Conservation (phyloP, 2,888 invertebrate species). For the Nezara viridula region DNA sequence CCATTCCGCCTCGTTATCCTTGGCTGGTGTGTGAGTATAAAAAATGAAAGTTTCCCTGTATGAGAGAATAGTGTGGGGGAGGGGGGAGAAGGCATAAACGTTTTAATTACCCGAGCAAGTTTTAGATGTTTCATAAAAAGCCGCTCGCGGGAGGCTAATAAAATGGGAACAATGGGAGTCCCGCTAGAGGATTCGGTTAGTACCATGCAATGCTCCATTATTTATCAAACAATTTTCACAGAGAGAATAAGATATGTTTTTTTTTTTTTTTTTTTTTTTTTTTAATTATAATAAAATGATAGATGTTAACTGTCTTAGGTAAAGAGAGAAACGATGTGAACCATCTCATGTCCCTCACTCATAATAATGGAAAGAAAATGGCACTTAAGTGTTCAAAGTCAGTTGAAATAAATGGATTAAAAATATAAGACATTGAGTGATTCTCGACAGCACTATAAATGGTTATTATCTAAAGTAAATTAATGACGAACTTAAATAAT, state of each 20-base stretch:
- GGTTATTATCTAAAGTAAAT: no score
- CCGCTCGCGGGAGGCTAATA: neutral
- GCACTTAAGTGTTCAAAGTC: no score
- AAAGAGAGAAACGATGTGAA: neutral
- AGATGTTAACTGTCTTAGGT: no score
- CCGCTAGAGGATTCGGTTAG: neutral
- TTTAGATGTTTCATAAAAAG: conserved; percentile 31
- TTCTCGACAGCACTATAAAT: no score
- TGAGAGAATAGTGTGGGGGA: conserved; percentile 19
- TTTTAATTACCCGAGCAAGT: conserved; percentile 31
- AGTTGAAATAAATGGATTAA: no score
- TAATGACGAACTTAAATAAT: no score
- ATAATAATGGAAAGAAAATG: neutral
- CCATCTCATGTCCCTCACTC: neutral
- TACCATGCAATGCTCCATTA: neutral
- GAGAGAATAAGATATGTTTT: neutral
- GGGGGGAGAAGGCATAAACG: neutral
- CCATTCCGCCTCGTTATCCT: conserved; percentile 31
- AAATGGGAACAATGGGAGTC: conserved; percentile 16
- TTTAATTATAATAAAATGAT: no score
- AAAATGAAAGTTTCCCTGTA: conserved; percentile 38
- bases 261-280: neutral
- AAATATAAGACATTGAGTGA: no score
- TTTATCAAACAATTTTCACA: neutral
- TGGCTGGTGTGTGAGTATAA: conserved; percentile 35